These are phyloP conservation scores for Calidris pugnax DNA, from an alignment of 2,113 vertebrate species.

Conservation along the genomic window DNA sequence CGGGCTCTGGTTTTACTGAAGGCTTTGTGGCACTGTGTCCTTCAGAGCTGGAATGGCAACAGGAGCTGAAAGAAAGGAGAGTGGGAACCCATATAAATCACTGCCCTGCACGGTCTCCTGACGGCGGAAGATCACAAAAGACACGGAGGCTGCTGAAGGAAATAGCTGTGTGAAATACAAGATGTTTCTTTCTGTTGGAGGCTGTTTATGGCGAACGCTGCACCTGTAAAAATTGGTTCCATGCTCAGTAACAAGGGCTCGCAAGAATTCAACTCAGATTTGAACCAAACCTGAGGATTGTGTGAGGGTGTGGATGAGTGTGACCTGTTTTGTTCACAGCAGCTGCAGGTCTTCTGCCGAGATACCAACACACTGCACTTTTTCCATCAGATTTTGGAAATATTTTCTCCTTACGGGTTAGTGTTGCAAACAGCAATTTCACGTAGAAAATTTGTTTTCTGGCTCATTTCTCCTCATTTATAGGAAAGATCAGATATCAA, in stretches of 20 bases:
- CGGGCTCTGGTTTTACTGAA: neutral
- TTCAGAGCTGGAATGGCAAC: neutral
- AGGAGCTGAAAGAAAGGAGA: neutral
- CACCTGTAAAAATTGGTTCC: conserved; percentile 26
- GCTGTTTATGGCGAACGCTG: neutral
- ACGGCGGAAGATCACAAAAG: neutral
- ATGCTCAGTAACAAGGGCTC: neutral
- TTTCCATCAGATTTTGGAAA: neutral
- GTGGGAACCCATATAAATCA: neutral
- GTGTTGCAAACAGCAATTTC: neutral
- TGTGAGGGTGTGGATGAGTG: neutral
- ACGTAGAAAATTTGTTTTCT: neutral
- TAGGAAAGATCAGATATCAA: neutral
- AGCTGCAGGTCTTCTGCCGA: accelerated
- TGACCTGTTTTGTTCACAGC: accelerated
- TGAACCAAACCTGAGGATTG: accelerated
- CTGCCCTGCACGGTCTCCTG: accelerated
- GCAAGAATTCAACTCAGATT: neutral
- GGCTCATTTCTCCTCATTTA: neutral
- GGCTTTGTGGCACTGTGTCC: neutral
- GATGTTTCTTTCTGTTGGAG: neutral
- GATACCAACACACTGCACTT: neutral
- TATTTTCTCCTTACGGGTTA: neutral
- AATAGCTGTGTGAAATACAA: neutral
- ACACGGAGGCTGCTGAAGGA: neutral